phyloP scores from a whole-genome alignment of 1,140 invertebrate genomes.

The Cyclina sinensis region DNA sequence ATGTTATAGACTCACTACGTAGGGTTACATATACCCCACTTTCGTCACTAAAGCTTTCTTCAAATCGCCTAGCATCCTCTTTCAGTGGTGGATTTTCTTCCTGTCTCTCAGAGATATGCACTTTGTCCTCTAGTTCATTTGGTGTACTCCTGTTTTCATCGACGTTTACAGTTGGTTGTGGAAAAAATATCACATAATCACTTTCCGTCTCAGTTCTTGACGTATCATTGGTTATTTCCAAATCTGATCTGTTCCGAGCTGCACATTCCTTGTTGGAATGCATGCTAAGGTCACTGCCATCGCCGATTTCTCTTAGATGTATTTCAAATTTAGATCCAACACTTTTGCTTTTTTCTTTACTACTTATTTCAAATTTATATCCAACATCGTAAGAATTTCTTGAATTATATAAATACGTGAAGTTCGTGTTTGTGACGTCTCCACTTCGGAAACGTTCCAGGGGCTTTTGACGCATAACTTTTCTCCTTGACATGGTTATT shows the following conservation, averaged over 20 bases:
- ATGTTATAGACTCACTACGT: not conserved
- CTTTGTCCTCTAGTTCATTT: not conserved
- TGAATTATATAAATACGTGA: no score
- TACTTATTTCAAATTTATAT: no score
- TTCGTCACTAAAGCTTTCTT: not conserved
- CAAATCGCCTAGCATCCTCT: not conserved
- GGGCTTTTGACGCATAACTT: not conserved
- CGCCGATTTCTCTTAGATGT: not conserved
- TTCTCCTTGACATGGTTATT: slow-evolving; percentile 8
- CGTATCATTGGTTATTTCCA: not conserved
- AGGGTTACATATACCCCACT: not conserved
- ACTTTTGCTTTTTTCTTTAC: not conserved
- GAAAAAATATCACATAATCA: not conserved
- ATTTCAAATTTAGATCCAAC: not conserved
- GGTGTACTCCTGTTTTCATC: not conserved
- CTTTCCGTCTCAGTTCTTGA: not conserved
- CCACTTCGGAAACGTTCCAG: not conserved
- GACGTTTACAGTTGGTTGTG: not conserved
- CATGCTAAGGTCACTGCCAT: not conserved
- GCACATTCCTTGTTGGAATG: not conserved
- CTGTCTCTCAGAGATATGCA: not conserved
- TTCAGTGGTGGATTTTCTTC: not conserved
- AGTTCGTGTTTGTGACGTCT: not conserved
- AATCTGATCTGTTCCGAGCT: not conserved
- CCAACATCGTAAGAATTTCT: no score